A percentile compares a stretch with the other conserved stretches of the same genome.
phyloP scores from a whole-genome alignment of 2,888 invertebrate genomes.

The Diplazon laetatorius region DNA sequence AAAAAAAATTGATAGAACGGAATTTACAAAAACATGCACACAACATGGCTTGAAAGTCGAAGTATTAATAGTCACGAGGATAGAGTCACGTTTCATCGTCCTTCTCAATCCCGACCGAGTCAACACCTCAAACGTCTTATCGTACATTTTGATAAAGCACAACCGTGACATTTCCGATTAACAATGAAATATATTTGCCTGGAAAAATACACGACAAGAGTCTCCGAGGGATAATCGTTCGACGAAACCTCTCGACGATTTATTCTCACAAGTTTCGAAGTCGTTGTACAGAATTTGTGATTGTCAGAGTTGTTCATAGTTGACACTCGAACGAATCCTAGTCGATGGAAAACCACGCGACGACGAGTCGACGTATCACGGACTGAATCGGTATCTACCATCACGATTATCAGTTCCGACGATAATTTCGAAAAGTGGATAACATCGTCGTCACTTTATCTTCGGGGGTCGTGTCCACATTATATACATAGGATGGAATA shows the following conservation, averaged over 20 bases:
- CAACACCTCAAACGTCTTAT: neutral
- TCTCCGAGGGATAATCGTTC: neutral
- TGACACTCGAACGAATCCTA: slow-evolving; percentile 17
- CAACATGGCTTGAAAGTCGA: neutral
- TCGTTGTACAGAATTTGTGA: slow-evolving; percentile 9
- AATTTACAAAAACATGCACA: neutral
- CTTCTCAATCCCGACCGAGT: neutral
- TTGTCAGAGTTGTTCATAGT: slow-evolving; percentile 5
- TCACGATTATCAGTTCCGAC: neutral
- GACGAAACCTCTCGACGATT: neutral
- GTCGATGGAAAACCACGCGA: neutral
- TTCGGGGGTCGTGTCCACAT: too few species aligned
- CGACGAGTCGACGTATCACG: neutral
- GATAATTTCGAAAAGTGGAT: slow-evolving; percentile 17
- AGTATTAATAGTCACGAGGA: neutral
- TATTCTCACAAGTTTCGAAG: neutral
- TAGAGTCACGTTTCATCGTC: slow-evolving; percentile 24
- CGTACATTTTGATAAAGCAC: neutral
- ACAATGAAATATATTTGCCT: slow-evolving; percentile 13
- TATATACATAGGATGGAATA: too few species aligned
- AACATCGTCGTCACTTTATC: neutral
- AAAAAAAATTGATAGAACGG: too few species aligned
- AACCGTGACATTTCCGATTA: neutral
- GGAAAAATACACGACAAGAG: neutral
- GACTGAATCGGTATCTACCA: neutral